Conservation (phyloP, 2,113 vertebrate species). For the Prietella phreatophila region DNA sequence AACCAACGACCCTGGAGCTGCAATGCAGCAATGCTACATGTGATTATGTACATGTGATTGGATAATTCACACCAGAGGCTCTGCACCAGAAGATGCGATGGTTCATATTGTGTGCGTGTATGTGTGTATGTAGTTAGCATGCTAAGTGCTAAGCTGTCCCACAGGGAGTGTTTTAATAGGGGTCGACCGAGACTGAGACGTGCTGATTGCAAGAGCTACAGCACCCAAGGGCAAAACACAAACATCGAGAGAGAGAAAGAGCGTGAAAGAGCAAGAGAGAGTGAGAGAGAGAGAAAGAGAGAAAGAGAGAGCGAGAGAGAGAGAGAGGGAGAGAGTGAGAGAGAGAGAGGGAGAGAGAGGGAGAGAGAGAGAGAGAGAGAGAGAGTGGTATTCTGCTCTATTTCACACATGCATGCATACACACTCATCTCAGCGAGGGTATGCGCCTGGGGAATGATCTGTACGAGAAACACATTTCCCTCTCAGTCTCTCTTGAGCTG, state of each 20-base stretch:
- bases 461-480: background rate
- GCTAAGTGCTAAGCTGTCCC: conserved; percentile 4
- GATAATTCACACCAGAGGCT: background rate
- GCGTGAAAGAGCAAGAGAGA: too few species aligned
- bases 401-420: background rate
- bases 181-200: conserved; percentile 8
- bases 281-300: background rate
- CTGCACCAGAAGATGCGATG: background rate
- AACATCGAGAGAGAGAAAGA: background rate
- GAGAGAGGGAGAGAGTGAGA: background rate
- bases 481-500: background rate
- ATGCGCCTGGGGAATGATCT: background rate
- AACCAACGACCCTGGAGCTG: background rate
- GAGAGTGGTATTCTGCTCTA: background rate
- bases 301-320: background rate
- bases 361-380: background rate
- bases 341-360: background rate
- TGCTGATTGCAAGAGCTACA: conserved; percentile 17
- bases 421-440: background rate
- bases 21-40: too few species aligned
- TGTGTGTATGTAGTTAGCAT: conserved; percentile 5
- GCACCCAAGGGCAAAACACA: conserved; percentile 4
- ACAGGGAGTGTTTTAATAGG: conserved; percentile 28
- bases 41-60: background rate
- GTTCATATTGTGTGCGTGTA: conserved; percentile 10